Percentiles rank a stretch among this genome's conserved stretches.
Evolutionary conservation across 2,113 vertebrate species (phyloP).

Genomic region (Pandion haliaetus): DNA sequence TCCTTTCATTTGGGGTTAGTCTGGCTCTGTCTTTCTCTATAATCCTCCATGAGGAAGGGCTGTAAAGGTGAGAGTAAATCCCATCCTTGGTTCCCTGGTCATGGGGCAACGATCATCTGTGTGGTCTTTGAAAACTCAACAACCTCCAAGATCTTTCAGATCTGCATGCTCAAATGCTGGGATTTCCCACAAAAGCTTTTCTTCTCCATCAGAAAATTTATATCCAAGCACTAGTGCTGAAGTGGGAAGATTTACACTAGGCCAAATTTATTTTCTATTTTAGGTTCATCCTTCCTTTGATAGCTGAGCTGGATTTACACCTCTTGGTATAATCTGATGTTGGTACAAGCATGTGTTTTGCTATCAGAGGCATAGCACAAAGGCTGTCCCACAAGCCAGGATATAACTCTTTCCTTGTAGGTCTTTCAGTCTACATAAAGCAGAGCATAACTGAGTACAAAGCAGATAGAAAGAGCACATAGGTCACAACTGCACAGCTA

Average conservation of each 20-base stretch:
- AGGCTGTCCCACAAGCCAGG: background rate
- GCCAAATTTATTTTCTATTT: conserved; percentile 43
- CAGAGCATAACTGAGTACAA: background rate
- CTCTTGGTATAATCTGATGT: conserved; percentile 28
- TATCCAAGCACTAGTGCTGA: background rate
- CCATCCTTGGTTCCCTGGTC: background rate
- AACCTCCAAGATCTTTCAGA: background rate
- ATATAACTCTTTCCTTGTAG: background rate
- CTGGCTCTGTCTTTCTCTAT: background rate
- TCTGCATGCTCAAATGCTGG: background rate
- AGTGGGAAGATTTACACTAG: background rate
- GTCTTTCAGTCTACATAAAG: background rate
- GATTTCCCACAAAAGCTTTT: background rate
- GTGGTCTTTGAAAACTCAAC: background rate
- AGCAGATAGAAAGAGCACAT: background rate
- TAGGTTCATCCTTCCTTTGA: conserved; percentile 25
- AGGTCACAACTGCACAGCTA: background rate
- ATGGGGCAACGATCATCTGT: background rate
- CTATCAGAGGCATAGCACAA: background rate
- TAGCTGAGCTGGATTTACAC: conserved; percentile 51
- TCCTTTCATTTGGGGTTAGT: background rate
- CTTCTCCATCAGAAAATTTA: background rate
- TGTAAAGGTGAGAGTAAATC: background rate
- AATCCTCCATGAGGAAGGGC: background rate
- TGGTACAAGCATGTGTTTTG: background rate